Evolutionary conservation across 2,797 vertebrate genomes (phyloP).

Genomic region (Strix occidentalis): DNA sequence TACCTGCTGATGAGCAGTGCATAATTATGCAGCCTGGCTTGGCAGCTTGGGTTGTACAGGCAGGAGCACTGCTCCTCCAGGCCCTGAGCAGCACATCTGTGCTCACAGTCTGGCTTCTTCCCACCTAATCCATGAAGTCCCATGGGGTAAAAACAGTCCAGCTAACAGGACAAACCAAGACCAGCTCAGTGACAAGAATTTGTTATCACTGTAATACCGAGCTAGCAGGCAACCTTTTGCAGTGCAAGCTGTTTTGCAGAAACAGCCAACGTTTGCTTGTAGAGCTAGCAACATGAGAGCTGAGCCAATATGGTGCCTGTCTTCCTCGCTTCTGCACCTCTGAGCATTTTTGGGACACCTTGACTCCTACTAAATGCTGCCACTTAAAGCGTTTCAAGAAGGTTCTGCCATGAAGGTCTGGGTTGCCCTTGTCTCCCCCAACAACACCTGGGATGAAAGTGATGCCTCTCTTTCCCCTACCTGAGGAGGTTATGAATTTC

Average conservation of each 20-base stretch:
- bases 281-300: rapidly evolving
- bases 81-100: neutral
- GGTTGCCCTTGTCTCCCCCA: neutral
- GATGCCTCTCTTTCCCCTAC: neutral
- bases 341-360: neutral
- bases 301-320: neutral
- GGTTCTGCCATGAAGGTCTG: neutral
- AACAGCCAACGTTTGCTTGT: neutral
- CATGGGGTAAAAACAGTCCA: neutral
- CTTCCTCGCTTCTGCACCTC: neutral
- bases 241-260: neutral
- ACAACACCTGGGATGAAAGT: neutral
- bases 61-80: rapidly evolving
- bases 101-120: neutral
- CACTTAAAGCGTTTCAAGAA: neutral
- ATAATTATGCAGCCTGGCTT: neutral
- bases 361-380: neutral
- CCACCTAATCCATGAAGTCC: neutral
- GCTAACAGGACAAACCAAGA: neutral
- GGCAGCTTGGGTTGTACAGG: neutral
- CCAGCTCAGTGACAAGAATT: neutral
- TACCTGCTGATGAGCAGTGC: neutral
- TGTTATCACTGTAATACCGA: rapidly evolving
- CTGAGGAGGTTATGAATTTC: neutral
- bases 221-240: neutral